Evolutionary conservation across 1,140 invertebrate species (phyloP).

Genomic region (Drosophila sulfurigaster): DNA sequence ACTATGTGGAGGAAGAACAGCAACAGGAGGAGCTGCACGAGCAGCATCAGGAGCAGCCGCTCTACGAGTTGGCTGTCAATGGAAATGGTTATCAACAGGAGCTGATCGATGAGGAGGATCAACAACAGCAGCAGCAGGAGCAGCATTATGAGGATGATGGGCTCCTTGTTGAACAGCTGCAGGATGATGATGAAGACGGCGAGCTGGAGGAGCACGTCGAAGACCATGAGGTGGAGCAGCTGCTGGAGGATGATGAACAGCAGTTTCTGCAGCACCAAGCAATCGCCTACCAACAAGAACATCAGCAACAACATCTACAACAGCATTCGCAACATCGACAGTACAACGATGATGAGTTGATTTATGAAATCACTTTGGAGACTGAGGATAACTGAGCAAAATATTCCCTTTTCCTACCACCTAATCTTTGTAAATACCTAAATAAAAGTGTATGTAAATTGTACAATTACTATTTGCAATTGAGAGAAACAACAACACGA

Average conservation of each 20-base stretch:
- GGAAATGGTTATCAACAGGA: neutral
- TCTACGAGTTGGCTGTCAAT: neutral
- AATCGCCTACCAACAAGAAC: neutral
- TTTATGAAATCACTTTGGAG: slow-evolving; percentile 77
- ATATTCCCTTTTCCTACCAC: neutral
- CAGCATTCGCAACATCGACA: slow-evolving; percentile 26
- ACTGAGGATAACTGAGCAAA: slow-evolving; percentile 69
- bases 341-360: slow-evolving; percentile 58
- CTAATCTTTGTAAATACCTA: slow-evolving; percentile 28
- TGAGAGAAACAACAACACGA: slow-evolving; percentile 4
- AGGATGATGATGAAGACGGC: slow-evolving; percentile 5
- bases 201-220: slow-evolving; percentile 8
- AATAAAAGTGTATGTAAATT: slow-evolving; percentile 12
- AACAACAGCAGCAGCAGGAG: neutral
- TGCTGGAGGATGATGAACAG: neutral
- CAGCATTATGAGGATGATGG: neutral
- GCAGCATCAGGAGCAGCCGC: neutral
- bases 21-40: neutral
- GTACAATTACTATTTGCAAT: slow-evolving; percentile 2
- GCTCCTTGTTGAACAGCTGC: neutral
- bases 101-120: neutral
- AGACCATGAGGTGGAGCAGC: neutral
- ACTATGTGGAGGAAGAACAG: slow-evolving; percentile 13
- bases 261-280: neutral
- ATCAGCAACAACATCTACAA: slow-evolving; percentile 32